These are phyloP conservation scores for Gila robusta DNA, from an alignment of 2,797 vertebrate genomes.

Conservation along the genomic window DNA sequence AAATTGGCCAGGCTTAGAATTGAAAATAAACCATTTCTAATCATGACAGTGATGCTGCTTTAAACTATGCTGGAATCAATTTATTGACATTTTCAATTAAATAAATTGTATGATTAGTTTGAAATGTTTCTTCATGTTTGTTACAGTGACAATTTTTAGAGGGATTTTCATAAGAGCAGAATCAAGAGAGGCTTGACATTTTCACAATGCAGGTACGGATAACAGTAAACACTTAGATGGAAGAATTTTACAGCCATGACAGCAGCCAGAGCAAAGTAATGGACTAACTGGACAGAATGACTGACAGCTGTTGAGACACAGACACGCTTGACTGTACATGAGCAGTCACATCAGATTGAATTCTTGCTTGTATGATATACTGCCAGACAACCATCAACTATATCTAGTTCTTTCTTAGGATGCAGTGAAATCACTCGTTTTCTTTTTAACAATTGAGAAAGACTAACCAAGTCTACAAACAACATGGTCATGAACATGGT, in stretches of 20 bases:
- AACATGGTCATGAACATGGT: not conserved
- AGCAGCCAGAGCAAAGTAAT: conserved; percentile 1
- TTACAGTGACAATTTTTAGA: not conserved
- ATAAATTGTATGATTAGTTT: not conserved
- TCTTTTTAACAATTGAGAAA: not conserved
- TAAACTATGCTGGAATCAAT: not conserved
- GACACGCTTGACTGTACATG: conserved; percentile 29
- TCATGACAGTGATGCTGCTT: not conserved
- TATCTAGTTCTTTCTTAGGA: not conserved
- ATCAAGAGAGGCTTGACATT: not conserved
- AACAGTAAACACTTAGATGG: not conserved
- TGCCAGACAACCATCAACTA: conserved; percentile 35
- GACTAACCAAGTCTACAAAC: not conserved
- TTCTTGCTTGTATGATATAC: conserved; percentile 28
- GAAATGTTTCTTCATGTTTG: not conserved
- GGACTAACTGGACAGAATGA: conserved; percentile 33
- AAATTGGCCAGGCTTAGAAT: not conserved
- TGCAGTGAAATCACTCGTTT: conserved; percentile 3
- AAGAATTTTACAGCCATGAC: not conserved
- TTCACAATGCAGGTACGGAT: not conserved
- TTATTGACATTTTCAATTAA: not conserved
- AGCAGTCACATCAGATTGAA: conserved; percentile 54
- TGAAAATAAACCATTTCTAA: not conserved
- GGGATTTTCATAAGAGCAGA: not conserved
- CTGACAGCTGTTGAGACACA: conserved; percentile 47